Conservation (phyloP, 2,797 vertebrate genomes). For the Myotis findleyi region DNA sequence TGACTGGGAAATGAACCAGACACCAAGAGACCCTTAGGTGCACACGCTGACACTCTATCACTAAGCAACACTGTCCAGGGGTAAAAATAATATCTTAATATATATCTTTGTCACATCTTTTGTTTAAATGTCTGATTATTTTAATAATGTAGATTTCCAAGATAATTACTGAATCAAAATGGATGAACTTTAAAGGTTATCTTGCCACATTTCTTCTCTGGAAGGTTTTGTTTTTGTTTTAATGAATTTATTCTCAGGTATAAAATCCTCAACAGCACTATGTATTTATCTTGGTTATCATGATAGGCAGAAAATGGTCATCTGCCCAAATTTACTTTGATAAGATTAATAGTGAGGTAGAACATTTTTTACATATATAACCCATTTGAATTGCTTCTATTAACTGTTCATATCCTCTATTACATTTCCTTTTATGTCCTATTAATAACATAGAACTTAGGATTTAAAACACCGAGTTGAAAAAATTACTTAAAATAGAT, state of each 20-base stretch:
- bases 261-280: neutral
- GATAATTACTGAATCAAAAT: slow-evolving; percentile 5
- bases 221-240: neutral
- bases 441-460: slow-evolving; percentile 10
- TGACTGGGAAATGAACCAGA: no score
- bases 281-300: neutral
- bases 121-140: neutral
- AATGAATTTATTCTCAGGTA: neutral
- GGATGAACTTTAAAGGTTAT: neutral
- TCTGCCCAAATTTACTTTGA: slow-evolving; percentile 23
- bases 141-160: slow-evolving; percentile 2
- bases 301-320: neutral
- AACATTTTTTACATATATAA: neutral
- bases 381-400: neutral
- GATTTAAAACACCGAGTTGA: neutral
- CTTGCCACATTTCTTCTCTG: neutral
- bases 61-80: no score
- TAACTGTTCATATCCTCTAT: neutral
- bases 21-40: no score
- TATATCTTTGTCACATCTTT: neutral
- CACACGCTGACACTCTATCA: no score
- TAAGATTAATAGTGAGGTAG: neutral
- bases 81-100: neutral
- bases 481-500: slow-evolving; percentile 38
- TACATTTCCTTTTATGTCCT: neutral